These are phyloP conservation scores for Glossosoma conforme DNA, from an alignment of 1,140 invertebrate genomes.

Conservation along the genomic window DNA sequence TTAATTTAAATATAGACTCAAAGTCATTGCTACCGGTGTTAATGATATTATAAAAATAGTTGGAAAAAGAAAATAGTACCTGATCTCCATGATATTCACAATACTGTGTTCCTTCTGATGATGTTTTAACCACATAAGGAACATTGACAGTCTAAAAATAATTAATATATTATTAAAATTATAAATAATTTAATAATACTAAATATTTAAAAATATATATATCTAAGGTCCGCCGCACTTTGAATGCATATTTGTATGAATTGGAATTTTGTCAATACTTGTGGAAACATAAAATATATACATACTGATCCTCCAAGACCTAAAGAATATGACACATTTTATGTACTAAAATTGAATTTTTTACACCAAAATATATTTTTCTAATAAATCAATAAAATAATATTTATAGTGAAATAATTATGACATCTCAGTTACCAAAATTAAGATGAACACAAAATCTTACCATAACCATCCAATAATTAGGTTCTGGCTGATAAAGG, in stretches of 20 bases:
- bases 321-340: too few species aligned
- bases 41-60: too few species aligned
- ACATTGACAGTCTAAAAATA: conserved; percentile 61
- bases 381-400: conserved; percentile 2
- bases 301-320: too few species aligned
- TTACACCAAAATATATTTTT: not conserved
- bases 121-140: conserved; percentile 56
- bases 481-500: conserved; percentile 78
- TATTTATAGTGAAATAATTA: conserved; percentile 1
- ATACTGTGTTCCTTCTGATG: conserved; percentile 58
- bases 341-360: conserved; percentile 1
- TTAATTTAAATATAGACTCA: too few species aligned
- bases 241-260: too few species aligned
- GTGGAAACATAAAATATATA: too few species aligned
- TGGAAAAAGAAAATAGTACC: conserved; percentile 11
- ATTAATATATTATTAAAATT: conserved; percentile 2
- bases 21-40: too few species aligned
- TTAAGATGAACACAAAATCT: conserved; percentile 24
- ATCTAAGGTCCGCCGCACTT: too few species aligned
- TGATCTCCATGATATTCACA: conserved; percentile 64
- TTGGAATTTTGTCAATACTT: too few species aligned
- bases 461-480: conserved; percentile 92
- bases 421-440: not conserved
- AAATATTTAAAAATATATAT: not conserved
- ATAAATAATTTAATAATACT: not conserved